Conservation (phyloP, 2,797 vertebrate species). For the Scyliorhinus canicula region DNA sequence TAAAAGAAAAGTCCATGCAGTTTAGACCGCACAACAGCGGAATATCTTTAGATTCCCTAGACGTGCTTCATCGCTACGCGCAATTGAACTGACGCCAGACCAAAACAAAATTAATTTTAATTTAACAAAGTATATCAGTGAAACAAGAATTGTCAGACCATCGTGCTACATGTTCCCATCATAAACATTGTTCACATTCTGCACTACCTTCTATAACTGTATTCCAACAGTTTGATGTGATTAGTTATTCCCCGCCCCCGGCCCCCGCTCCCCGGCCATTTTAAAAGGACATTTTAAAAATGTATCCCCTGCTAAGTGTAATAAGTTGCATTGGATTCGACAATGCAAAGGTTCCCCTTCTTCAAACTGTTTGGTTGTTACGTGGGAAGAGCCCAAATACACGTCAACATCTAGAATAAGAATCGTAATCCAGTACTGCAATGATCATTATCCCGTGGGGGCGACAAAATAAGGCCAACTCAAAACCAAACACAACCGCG, state of each 20-base stretch:
- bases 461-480: slow-evolving; percentile 47
- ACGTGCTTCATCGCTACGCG: background rate
- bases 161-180: background rate
- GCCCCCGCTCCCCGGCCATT: no score
- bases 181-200: background rate
- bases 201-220: background rate
- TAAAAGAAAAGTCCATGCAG: background rate
- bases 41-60: background rate
- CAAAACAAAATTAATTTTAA: background rate
- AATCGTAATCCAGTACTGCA: slow-evolving; percentile 44
- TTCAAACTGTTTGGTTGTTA: background rate
- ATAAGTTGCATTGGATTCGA: background rate
- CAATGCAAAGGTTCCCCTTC: background rate
- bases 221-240: background rate
- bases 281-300: background rate
- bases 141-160: background rate
- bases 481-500: slow-evolving; percentile 49
- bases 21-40: background rate
- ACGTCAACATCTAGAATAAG: slow-evolving; percentile 44
- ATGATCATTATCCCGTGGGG: slow-evolving; percentile 48
- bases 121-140: background rate
- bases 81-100: background rate
- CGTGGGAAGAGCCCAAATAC: background rate
- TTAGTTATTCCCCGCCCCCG: background rate
- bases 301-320: background rate